Conservation (phyloP, 2,888 invertebrate species). For the Phortica okadai region DNA sequence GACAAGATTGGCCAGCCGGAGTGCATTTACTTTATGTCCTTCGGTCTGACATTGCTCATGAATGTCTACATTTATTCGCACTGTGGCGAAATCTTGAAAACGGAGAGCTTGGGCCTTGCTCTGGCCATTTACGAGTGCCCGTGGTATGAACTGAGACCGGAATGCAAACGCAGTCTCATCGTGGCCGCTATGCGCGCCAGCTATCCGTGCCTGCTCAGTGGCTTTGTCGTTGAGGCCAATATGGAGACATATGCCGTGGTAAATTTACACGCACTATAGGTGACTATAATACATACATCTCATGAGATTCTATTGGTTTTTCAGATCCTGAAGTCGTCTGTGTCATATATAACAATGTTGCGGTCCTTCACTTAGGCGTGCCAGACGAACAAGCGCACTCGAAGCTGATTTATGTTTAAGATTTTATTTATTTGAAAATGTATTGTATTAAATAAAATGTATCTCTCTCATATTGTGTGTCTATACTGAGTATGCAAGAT, state of each 20-base stretch:
- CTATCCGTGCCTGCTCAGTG: constrained; percentile 51
- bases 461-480: too few species aligned
- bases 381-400: too few species aligned
- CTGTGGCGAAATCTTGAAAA: constrained; percentile 55
- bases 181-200: constrained; percentile 53
- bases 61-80: constrained; percentile 55
- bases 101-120: constrained; percentile 50
- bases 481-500: too few species aligned
- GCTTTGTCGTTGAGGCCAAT: constrained; percentile 55
- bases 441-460: too few species aligned
- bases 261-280: constrained; percentile 14
- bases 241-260: constrained; percentile 58
- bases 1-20: constrained; percentile 50
- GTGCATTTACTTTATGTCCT: constrained; percentile 49
- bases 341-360: constrained; percentile 59
- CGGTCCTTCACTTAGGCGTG: constrained; percentile 44
- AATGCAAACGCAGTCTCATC: constrained; percentile 39
- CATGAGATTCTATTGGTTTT: constrained; percentile 2
- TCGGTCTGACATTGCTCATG: constrained; percentile 50
- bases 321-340: constrained; percentile 56
- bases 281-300: too few species aligned
- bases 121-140: constrained; percentile 31
- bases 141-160: neutral
- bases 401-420: too few species aligned
- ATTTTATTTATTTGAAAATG: too few species aligned